Percentiles rank a stretch among this genome's conserved stretches.
phyloP scores from a whole-genome alignment of 2,797 vertebrate species.

The Malacoctenus gilli region DNA sequence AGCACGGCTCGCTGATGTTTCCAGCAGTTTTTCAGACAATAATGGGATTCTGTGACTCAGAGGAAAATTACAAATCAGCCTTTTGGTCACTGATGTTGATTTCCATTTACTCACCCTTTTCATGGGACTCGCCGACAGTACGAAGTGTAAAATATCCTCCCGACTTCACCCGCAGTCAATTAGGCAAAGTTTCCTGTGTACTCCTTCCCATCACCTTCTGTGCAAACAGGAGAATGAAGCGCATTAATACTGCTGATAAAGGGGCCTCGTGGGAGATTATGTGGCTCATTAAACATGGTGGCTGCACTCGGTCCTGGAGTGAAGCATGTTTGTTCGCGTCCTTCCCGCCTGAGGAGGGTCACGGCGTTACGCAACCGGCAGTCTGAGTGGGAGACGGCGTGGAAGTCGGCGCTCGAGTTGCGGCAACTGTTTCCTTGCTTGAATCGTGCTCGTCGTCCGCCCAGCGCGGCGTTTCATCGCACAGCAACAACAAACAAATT shows the following conservation, averaged over 20 bases:
- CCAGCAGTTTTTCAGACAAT: background rate
- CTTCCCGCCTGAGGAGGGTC: background rate
- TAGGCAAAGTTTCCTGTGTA: too few species aligned
- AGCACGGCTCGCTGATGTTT: background rate
- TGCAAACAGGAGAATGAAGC: background rate
- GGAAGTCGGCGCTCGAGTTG: too few species aligned
- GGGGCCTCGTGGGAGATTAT: conserved; percentile 2
- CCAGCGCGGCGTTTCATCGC: too few species aligned
- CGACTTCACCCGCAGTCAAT: too few species aligned
- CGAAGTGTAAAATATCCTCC: too few species aligned
- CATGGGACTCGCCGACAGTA: too few species aligned
- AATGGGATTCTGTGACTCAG: background rate
- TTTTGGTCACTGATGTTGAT: background rate
- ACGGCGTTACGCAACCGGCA: too few species aligned
- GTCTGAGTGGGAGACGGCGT: too few species aligned
- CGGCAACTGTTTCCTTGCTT: too few species aligned
- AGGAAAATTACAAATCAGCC: background rate
- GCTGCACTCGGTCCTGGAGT: conserved; percentile 1
- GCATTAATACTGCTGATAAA: background rate
- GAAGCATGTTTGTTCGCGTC: background rate
- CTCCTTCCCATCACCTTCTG: too few species aligned
- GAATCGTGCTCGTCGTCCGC: too few species aligned
- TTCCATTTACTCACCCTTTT: background rate
- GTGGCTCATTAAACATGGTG: conserved; percentile 5
- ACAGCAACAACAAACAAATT: too few species aligned